Conservation (phyloP, 2,113 vertebrate species). For the Tachycineta bicolor region DNA sequence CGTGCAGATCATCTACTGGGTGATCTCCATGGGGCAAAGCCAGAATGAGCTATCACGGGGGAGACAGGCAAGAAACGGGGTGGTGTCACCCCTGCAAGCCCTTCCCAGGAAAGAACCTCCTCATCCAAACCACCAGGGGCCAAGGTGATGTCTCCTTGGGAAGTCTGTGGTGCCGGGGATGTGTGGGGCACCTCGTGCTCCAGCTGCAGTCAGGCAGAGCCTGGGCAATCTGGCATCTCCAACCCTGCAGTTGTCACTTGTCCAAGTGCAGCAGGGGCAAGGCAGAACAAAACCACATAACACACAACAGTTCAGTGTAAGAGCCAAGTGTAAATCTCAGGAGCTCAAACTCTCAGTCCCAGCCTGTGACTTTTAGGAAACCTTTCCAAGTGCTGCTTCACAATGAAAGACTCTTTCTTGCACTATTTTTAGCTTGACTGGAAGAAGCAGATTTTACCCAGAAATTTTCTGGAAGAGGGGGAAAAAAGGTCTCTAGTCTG, state of each 20-base stretch:
- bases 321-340: neutral
- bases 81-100: neutral
- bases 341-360: neutral
- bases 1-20: neutral
- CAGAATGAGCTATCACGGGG: neutral
- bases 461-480: neutral
- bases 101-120: neutral
- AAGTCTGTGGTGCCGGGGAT: neutral
- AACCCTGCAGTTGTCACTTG: rapidly evolving
- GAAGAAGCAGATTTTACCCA: neutral
- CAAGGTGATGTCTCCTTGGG: rapidly evolving
- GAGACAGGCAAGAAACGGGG: neutral
- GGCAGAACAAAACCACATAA: neutral
- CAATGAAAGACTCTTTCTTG: neutral
- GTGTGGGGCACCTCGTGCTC: rapidly evolving
- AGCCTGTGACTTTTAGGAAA: neutral
- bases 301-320: neutral
- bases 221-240: neutral
- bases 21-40: neutral
- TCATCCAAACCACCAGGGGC: neutral
- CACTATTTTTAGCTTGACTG: neutral
- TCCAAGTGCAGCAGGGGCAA: neutral
- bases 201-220: neutral
- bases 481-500: neutral
- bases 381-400: neutral